Percentiles rank a stretch among this genome's conserved stretches.
Conservation (phyloP, 2,888 invertebrate species). For the Agelastica alni region DNA sequence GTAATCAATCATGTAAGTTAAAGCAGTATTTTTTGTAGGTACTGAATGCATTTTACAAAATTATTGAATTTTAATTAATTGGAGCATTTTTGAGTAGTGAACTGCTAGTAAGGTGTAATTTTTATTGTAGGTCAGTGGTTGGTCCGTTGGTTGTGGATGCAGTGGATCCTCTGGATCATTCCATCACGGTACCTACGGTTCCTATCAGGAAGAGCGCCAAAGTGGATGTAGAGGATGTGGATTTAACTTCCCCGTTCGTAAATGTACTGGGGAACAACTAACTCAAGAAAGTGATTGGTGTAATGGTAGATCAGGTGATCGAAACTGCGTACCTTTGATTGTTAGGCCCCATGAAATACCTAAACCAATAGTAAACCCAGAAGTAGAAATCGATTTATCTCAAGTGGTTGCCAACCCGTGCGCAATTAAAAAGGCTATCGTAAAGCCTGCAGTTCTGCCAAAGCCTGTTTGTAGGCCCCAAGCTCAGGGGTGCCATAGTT, state of each 20-base stretch:
- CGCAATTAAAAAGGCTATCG: constrained; percentile 47
- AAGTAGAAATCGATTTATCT: constrained; percentile 27
- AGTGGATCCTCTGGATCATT: constrained; percentile 3
- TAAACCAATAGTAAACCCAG: constrained; percentile 31
- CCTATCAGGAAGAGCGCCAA: not conserved
- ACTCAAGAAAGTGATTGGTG: constrained; percentile 5
- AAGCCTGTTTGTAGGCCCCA: constrained; percentile 42
- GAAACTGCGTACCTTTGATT: constrained; percentile 41
- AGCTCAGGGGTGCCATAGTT: not conserved
- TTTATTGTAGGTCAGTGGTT: constrained; percentile 5
- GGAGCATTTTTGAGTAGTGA: too few species aligned
- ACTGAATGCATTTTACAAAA: not conserved
- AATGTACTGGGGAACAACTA: not conserved
- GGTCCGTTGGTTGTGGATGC: not conserved
- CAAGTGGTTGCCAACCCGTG: constrained; percentile 47
- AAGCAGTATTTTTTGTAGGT: not conserved
- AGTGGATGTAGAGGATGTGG: constrained; percentile 13
- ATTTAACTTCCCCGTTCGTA: constrained; percentile 6
- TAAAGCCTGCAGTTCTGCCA: constrained; percentile 51
- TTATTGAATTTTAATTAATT: too few species aligned
- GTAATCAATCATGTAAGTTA: constrained; percentile 33
- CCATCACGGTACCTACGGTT: constrained; percentile 1
- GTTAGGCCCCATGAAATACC: constrained; percentile 48
- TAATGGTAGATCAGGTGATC: constrained; percentile 4
- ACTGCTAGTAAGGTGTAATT: too few species aligned